Evolutionary conservation across 1,140 invertebrate species (phyloP), one percentile per base, ranked within the genome.

Genomic region (Whitmania pigra): DNA sequence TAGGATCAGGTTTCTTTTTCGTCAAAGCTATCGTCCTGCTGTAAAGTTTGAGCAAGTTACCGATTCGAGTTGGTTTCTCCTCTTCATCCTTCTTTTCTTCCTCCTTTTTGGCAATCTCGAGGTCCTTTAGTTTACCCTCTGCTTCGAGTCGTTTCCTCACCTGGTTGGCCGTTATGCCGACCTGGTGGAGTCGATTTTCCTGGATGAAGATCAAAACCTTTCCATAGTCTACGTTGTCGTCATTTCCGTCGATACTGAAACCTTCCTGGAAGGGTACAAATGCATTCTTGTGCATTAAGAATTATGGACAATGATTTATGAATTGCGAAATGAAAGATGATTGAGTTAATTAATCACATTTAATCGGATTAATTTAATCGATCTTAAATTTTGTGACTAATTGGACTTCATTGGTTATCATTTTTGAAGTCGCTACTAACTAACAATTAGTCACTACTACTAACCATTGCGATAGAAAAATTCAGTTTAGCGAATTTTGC

Each of bases 31-130:
- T 63, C 11, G 57, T 63, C 29, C 57, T 63, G 22, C 6, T 63
- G 29, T 63, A 63, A 63, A 63, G 57, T 15, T 63, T 63, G 57
- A 63, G 29, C 29, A 63, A 63, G 57, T 63, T 63, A 7, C 57
- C 15, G 3, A 63, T 63, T 63, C 29, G 9, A 25, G 7, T 63
- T 7, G 57, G 22, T 63, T 63, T 63, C 29, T 22, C 22, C 3
- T 6, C 11, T 25, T 4, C 57, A 11, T 63, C 20, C 57, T 63
- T 22, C 11, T 63, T n/a, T 63, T 63, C 57, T 13, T 63, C 29
- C 9, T 13, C 29, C 15, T 7, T 25, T 20, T 63, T 63, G 57
- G 22, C 57, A 13, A 20, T 20, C 11, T 63, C 57, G 22, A 63
- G 29, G 22, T 63, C 29, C 11, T 63, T 63, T 18, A 63, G 18